phyloP scores from a whole-genome alignment of 2,113 vertebrate species.

The Pseudorhombus dupliciocellatus region DNA sequence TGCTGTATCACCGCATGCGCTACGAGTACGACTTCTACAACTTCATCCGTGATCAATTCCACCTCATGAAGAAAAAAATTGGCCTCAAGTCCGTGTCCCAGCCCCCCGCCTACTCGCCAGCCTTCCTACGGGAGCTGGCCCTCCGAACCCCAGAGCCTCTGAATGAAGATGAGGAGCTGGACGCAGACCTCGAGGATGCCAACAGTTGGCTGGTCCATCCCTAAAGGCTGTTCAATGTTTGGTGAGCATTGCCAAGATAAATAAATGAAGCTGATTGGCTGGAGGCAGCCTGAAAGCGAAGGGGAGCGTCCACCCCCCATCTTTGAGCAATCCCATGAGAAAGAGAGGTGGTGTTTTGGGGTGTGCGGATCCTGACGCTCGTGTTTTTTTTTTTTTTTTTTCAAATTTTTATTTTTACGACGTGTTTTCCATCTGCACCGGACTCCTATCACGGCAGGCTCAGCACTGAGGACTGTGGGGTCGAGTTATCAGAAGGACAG shows the following conservation, averaged over 20 bases:
- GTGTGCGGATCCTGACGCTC: conserved; percentile 42
- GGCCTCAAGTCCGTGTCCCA: conserved; percentile 87
- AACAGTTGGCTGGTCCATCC: conserved; percentile 83
- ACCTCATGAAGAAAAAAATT: conserved; percentile 94
- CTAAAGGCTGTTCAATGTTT: conserved; percentile 46
- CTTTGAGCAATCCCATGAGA: conserved; percentile 51
- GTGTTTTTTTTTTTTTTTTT: conserved; percentile 45
- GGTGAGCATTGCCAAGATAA: conserved; percentile 4
- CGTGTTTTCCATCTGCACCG: conserved; percentile 19
- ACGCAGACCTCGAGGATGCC: conserved; percentile 82
- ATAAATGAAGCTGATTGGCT: conserved; percentile 9
- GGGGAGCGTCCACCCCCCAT: conserved; percentile 10
- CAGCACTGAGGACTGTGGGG: conserved; percentile 41
- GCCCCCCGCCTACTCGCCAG: conserved; percentile 73
- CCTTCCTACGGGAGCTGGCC: conserved; percentile 86
- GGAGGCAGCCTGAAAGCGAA: conserved; percentile 35
- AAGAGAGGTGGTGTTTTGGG: conserved; percentile 49
- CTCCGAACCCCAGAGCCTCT: conserved; percentile 89
- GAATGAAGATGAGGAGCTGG: conserved; percentile 91
- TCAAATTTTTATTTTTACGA: conserved; percentile 11
- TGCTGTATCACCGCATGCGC: conserved; percentile 94
- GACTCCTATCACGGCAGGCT: conserved; percentile 41
- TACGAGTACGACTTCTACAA: conserved; percentile 98
- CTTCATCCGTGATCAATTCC: conserved; percentile 96
- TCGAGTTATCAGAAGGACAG: conserved; percentile 49